Evolutionary conservation across 1,140 invertebrate species (phyloP), one percentile per base, ranked within the genome.

Genomic region (Aphelinus atriplicis): DNA sequence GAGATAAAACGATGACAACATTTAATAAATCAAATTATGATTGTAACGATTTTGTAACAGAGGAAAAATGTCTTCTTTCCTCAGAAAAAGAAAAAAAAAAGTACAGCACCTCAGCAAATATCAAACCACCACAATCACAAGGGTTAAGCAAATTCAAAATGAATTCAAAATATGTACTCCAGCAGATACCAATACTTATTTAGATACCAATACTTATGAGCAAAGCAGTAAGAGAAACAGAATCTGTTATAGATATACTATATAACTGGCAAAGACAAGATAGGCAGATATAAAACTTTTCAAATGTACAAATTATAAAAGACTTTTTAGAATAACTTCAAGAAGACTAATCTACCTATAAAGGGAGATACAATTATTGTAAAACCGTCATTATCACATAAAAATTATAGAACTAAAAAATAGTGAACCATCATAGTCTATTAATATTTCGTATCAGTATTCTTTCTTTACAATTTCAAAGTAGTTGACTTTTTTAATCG

Each of bases 121-220:
- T 69, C 58, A 70, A 71, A 43, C 69, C 61, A 71, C 7, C 9
- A 53, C 5, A 71, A 46, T 63, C 46, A 7, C 46, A 45, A 62
- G 43, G n/a, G 26, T 47, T 46, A 61, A 2, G 26, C 45, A 53
- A 46, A 62, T 55, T n/a, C 26, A 62, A 43, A 7, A 43, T 3
- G 45, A 26, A 26, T 26, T 26, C 26, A 26, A 26, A 26, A 26
- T 26, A 70, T 53, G 3, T 42, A 6, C 55, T 60, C 51, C 26
- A 0, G 26, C 26, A 26, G 26, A 70, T 51, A 46, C 55, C 7
- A 51, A 70, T 70, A 61, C 51, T 70, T 70, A 70, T 61, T 61
- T 3, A 43, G 26, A 53, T 55, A 66, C 50, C 53, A 2, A 56
- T 7, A 64, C 4, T 2, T 64, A 62, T 53, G 0, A 10, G 7